Evolutionary conservation across 2,113 vertebrate species (phyloP).

Genomic region (Nycticryphes semicollaris): DNA sequence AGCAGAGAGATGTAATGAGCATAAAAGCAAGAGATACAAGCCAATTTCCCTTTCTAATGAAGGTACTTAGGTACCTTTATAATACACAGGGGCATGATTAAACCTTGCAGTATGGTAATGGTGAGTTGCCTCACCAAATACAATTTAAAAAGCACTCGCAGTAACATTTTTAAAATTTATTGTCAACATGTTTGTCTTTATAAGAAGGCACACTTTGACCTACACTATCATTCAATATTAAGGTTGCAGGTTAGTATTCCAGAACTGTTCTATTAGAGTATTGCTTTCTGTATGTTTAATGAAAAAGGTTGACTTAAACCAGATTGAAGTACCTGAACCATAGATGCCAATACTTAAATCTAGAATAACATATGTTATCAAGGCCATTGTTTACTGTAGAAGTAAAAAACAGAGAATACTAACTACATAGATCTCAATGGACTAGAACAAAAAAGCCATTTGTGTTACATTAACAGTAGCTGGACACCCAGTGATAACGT

Average conservation of each 20-base stretch:
- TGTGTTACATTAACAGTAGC: not conserved
- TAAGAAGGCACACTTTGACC: not conserved
- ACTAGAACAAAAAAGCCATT: not conserved
- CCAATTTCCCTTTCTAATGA: conserved; percentile 31
- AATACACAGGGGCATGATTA: conserved; percentile 43
- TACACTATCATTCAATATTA: not conserved
- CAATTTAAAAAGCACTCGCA: conserved; percentile 32
- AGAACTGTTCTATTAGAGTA: not conserved
- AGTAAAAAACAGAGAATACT: not conserved
- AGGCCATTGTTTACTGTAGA: not conserved
- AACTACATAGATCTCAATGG: not conserved
- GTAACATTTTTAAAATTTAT: conserved; percentile 1
- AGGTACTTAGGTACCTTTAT: conserved; percentile 2
- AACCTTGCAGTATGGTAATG: conserved; percentile 23
- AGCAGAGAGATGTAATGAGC: not conserved
- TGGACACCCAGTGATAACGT: not conserved
- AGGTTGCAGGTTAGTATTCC: not conserved
- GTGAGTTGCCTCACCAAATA: conserved; percentile 33
- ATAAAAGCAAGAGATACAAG: conserved; percentile 51
- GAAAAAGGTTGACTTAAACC: not conserved
- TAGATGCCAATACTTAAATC: not conserved
- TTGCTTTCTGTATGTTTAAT: not conserved
- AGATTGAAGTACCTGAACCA: not conserved
- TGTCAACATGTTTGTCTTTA: conserved; percentile 13
- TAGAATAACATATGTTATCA: not conserved